phyloP scores from a whole-genome alignment of 2,888 invertebrate genomes.

The Diploptera punctata region DNA sequence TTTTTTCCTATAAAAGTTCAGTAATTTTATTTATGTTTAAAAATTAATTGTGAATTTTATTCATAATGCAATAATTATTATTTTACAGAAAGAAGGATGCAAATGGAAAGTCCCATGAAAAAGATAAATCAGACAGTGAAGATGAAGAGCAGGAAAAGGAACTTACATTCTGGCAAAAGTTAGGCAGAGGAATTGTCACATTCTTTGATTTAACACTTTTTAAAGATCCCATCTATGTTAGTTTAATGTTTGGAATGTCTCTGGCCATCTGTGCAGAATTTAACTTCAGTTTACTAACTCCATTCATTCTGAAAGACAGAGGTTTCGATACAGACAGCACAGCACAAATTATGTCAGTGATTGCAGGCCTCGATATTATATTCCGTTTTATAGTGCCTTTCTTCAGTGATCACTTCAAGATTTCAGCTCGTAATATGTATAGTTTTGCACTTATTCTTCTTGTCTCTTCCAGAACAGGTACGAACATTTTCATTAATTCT shows the following conservation, averaged over 20 bases:
- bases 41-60: too few species aligned
- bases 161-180: neutral
- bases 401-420: slow-evolving; percentile 67
- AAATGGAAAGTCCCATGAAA: neutral
- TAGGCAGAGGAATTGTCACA: slow-evolving; percentile 55
- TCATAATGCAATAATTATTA: too few species aligned
- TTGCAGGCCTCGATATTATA: slow-evolving; percentile 67
- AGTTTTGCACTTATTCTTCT: slow-evolving; percentile 65
- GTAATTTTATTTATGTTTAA: too few species aligned
- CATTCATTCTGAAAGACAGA: slow-evolving; percentile 71
- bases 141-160: slow-evolving; percentile 12
- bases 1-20: too few species aligned
- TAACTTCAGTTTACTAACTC: slow-evolving; percentile 70
- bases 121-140: neutral
- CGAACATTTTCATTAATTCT: too few species aligned
- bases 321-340: slow-evolving; percentile 63
- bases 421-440: slow-evolving; percentile 69
- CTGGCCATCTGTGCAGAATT: slow-evolving; percentile 72
- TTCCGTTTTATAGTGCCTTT: slow-evolving; percentile 70
- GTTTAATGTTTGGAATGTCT: slow-evolving; percentile 71
- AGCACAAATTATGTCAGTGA: slow-evolving; percentile 67
- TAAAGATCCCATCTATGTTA: slow-evolving; percentile 71
- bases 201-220: slow-evolving; percentile 71
- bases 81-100: neutral
- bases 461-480: slow-evolving; percentile 67